Evolutionary conservation across 2,113 vertebrate species (phyloP).

Genomic region (Epinephelus fuscoguttatus): DNA sequence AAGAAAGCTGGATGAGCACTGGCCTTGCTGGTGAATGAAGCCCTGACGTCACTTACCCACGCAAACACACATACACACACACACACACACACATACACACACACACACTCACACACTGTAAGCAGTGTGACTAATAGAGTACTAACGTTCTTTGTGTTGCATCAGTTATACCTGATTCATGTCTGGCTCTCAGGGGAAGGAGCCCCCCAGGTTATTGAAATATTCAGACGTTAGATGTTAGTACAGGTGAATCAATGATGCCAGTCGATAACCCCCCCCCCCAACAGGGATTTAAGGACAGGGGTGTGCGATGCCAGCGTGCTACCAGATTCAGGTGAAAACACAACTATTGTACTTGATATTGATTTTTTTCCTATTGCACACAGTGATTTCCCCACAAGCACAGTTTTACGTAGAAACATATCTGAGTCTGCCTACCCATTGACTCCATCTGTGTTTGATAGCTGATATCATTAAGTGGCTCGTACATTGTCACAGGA

Average conservation of each 20-base stretch:
- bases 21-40: conserved; percentile 78
- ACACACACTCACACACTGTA: conserved; percentile 41
- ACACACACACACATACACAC: conserved; percentile 30
- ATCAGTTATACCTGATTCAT: conserved; percentile 77
- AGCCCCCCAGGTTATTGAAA: conserved; percentile 70
- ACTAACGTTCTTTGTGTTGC: conserved; percentile 75
- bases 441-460: conserved; percentile 18
- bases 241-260: conserved; percentile 75
- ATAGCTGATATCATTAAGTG: conserved; percentile 34
- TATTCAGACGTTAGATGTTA: conserved; percentile 69
- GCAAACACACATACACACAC: conserved; percentile 40
- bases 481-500: background rate
- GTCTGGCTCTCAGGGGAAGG: conserved; percentile 65
- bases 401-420: conserved; percentile 20
- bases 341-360: conserved; percentile 32
- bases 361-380: conserved; percentile 50
- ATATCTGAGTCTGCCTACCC: background rate
- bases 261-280: conserved; percentile 61
- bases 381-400: conserved; percentile 41
- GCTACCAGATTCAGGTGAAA: conserved; percentile 47
- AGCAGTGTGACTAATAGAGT: conserved; percentile 75
- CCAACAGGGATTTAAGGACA: conserved; percentile 58
- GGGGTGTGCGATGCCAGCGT: conserved; percentile 23
- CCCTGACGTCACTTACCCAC: conserved; percentile 71
- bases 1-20: conserved; percentile 50